phyloP scores from a whole-genome alignment of 2,113 vertebrate species.

The Podilymbus podiceps region DNA sequence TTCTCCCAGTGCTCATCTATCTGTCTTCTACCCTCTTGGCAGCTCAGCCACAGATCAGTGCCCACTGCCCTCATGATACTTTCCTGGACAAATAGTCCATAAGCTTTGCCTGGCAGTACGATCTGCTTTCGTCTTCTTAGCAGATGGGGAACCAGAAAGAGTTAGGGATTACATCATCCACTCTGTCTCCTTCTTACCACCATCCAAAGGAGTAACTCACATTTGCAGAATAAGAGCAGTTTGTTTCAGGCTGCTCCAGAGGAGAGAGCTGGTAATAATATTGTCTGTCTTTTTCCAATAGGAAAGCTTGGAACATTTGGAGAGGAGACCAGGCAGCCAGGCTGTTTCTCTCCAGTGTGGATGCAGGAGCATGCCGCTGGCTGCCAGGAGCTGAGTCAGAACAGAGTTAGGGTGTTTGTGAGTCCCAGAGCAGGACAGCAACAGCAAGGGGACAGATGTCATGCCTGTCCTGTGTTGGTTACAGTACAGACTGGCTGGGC shows the following conservation, averaged over 20 bases:
- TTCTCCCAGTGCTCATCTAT: not conserved
- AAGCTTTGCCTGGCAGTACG: not conserved
- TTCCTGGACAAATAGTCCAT: not conserved
- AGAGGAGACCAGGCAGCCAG: not conserved
- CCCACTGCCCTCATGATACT: not conserved
- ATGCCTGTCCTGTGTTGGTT: not conserved
- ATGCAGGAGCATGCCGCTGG: not conserved
- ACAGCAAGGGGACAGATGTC: not conserved
- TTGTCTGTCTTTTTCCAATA: not conserved
- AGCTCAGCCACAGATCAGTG: not conserved
- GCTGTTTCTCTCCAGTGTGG: not conserved
- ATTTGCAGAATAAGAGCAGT: not conserved
- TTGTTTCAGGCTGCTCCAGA: not conserved
- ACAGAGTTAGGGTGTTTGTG: not conserved
- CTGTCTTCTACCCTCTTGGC: not conserved
- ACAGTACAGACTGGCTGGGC: too few species aligned
- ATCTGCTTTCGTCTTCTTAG: not conserved
- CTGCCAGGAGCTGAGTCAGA: not conserved
- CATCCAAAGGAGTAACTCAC: not conserved
- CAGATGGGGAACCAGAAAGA: not conserved
- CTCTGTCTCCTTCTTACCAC: not conserved
- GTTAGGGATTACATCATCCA: not conserved
- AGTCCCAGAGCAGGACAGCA: not conserved
- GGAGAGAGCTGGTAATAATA: not conserved
- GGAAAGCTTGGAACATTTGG: not conserved